Evolutionary conservation across 2,888 invertebrate genomes (phyloP), one percentile per base, ranked within the genome.

Genomic region (Tineola bisselliella): DNA sequence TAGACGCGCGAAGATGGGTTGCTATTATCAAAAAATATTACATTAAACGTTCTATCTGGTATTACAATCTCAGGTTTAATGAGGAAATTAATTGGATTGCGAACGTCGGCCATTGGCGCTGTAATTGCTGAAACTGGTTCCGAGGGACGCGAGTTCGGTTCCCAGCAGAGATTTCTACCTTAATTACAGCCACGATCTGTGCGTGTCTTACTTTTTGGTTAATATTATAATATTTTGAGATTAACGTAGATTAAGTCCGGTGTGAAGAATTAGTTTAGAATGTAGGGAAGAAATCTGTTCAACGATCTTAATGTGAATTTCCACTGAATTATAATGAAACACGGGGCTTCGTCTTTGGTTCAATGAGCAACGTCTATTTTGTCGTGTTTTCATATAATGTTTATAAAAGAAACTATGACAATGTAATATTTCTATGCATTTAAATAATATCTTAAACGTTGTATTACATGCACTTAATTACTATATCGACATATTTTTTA

Each of bases 21-120:
- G 62, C 57, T 59, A 59, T 63, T 64, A 61, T 64, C 62, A 65
- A 67, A 67, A 25, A 66, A 67, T 68, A 68, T 65, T 52, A 61
- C 59, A 59, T 59, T 59, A 59, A 59, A 44, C 59, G 59, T 62
- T 63, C 66, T 70, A 79, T 79, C 78, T 75, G 68, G 65, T 71
- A 72, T 78, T 75, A 73, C 70, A 69, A 81, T 81, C 81, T 75
- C 67, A 62, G 72, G 68, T 75, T 76, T 81, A 82, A 83, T 82
- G 74, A 79, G 80, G 69, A 77, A 76, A 79, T 79, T 83, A 81
- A 83, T 81, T 82, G 81, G 76, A 73, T 79, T 77, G 74, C 70
- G 70, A 64, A 63, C 61, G 58, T 38, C 66, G 66, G 66, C 66
- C 66, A 67, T 66, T 65, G 66, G 63, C 59, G 64, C 63, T 68